These are phyloP conservation scores for Pantelozetes paolii DNA, from an alignment of 2,888 invertebrate species.

Conservation along the genomic window DNA sequence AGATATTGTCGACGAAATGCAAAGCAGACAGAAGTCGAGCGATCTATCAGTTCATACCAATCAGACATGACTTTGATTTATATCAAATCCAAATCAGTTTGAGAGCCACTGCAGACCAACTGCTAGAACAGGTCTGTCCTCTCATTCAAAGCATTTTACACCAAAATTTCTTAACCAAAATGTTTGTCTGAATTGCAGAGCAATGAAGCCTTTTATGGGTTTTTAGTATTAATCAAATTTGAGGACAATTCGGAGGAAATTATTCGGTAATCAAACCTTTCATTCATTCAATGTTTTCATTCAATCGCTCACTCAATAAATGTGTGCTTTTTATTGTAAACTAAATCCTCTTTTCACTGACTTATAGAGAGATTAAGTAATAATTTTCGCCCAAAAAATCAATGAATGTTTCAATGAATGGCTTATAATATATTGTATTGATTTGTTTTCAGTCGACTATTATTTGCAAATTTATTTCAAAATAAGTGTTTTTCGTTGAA, in stretches of 20 bases:
- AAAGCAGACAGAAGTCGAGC: slow-evolving; percentile 46
- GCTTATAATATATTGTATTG: too few relatives aligned
- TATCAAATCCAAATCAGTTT: slow-evolving; percentile 38
- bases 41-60: slow-evolving; percentile 47
- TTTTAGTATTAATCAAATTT: slow-evolving; percentile 35
- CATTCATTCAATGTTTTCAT: too few relatives aligned
- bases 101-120: slow-evolving; percentile 37
- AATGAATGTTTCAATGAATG: too few relatives aligned
- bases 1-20: slow-evolving; percentile 47
- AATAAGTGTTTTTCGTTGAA: too few relatives aligned
- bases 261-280: slow-evolving; percentile 21
- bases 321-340: too few relatives aligned
- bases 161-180: not conserved
- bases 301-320: too few relatives aligned
- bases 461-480: too few relatives aligned
- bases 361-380: too few relatives aligned
- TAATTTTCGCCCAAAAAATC: too few relatives aligned
- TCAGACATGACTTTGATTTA: slow-evolving; percentile 38
- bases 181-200: slow-evolving; percentile 10
- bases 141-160: not conserved
- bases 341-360: too few relatives aligned
- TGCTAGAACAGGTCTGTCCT: slow-evolving; percentile 35
- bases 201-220: slow-evolving; percentile 36
- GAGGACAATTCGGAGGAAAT: slow-evolving; percentile 26
- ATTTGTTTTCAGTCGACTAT: too few relatives aligned